These are phyloP conservation scores for Lampropteryx suffumata DNA, from an alignment of 2,888 invertebrate species.

Conservation along the genomic window DNA sequence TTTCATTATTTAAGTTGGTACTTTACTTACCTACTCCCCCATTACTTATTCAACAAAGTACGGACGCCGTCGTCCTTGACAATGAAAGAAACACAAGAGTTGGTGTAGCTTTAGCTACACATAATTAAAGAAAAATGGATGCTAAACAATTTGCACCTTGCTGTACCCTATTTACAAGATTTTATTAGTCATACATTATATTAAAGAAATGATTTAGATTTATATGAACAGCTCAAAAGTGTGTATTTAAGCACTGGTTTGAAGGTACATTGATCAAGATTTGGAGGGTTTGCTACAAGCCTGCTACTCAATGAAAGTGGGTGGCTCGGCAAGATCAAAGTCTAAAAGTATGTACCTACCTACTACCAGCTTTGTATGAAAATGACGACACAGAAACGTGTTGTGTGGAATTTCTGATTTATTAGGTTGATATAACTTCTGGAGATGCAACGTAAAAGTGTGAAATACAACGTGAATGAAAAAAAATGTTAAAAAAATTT, in stretches of 20 bases:
- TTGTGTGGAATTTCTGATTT: neutral
- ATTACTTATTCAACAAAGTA: constrained; percentile 25
- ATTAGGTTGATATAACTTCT: too few species aligned
- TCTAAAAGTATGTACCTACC: neutral
- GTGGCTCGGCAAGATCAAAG: constrained; percentile 16
- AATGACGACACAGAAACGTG: too few species aligned
- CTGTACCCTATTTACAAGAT: too few species aligned
- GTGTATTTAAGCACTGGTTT: constrained; percentile 1
- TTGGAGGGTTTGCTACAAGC: constrained; percentile 6
- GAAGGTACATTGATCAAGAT: constrained; percentile 12
- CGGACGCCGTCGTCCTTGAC: constrained; percentile 22
- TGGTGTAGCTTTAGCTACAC: neutral
- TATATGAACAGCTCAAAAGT: constrained; percentile 6
- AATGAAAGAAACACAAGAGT: constrained; percentile 17
- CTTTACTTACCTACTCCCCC: constrained; percentile 1
- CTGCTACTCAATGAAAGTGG: constrained; percentile 17
- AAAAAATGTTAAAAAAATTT: too few species aligned
- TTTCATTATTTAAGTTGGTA: constrained; percentile 25
- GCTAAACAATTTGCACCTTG: too few species aligned
- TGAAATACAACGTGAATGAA: too few species aligned
- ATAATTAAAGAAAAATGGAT: constrained; percentile 1
- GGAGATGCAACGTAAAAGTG: too few species aligned
- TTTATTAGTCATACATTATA: too few species aligned
- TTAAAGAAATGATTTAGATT: too few species aligned
- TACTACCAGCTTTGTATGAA: too few species aligned